Percentiles rank a stretch among this genome's conserved stretches.
Conservation (phyloP, 2,888 invertebrate species). For the Acrobasis consociella region DNA sequence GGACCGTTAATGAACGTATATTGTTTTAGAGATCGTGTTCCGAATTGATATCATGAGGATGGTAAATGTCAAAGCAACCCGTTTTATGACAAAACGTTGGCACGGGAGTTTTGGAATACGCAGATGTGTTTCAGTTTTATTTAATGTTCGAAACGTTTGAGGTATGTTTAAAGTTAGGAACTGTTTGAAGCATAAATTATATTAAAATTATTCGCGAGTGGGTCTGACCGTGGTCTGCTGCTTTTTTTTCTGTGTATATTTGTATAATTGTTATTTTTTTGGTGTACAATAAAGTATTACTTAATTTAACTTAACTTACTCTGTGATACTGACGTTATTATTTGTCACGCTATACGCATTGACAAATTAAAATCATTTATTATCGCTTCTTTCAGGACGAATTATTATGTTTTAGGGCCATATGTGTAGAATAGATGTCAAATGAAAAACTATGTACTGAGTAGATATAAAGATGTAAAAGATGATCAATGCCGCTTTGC, state of each 20-base stretch:
- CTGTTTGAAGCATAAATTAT: constrained; percentile 8
- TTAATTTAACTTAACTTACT: too few relatives aligned
- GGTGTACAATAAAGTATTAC: too few relatives aligned
- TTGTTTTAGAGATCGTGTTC: constrained; percentile 22
- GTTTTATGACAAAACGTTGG: constrained; percentile 6
- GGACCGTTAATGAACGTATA: constrained; percentile 23
- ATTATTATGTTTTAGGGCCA: too few relatives aligned
- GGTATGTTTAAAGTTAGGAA: constrained; percentile 15
- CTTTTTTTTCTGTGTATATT: too few relatives aligned
- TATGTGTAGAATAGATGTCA: too few relatives aligned
- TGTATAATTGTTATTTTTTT: too few relatives aligned
- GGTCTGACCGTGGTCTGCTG: background rate
- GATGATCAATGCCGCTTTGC: too few relatives aligned
- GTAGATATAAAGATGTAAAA: too few relatives aligned
- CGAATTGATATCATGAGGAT: constrained; percentile 20
- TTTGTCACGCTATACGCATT: background rate
- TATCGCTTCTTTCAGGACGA: background rate
- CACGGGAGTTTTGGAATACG: background rate
- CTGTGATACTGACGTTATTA: background rate
- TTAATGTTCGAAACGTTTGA: background rate
- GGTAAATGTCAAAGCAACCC: constrained; percentile 8
- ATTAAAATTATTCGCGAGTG: constrained; percentile 7
- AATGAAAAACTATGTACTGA: too few relatives aligned
- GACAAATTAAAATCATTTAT: background rate
- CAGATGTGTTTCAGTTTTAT: constrained; percentile 7